A percentile compares a stretch with the other conserved stretches of the same genome.
phyloP scores from a whole-genome alignment of 2,113 vertebrate species.

The Phoenicopterus ruber region DNA sequence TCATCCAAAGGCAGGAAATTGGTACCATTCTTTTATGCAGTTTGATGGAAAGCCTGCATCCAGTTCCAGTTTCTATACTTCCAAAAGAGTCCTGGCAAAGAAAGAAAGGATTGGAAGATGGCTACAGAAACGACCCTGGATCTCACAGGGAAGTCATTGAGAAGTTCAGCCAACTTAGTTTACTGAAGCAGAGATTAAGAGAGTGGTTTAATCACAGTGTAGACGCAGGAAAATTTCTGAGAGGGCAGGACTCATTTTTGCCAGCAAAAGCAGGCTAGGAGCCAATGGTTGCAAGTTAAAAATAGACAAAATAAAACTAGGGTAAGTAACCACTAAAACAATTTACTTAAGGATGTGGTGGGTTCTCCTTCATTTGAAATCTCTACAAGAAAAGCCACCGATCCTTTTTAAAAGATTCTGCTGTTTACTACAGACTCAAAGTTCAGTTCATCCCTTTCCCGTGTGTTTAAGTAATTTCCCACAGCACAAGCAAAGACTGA shows the following conservation, averaged over 20 bases:
- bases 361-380: constrained; percentile 61
- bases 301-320: constrained; percentile 59
- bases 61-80: neutral
- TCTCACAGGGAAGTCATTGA: neutral
- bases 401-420: neutral
- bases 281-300: constrained; percentile 41
- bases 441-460: neutral
- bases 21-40: neutral
- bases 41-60: neutral
- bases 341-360: constrained; percentile 64
- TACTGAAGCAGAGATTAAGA: constrained; percentile 1
- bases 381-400: constrained; percentile 51
- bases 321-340: constrained; percentile 62
- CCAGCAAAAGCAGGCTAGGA: constrained; percentile 22
- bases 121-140: neutral
- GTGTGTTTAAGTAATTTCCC: neutral
- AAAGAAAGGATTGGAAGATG: neutral
- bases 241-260: constrained; percentile 10
- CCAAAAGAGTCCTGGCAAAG: neutral
- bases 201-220: neutral
- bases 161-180: neutral
- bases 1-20: neutral
- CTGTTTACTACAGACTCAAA: constrained; percentile 49
- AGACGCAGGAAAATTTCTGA: neutral
- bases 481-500: neutral